These are phyloP conservation scores for Leptopilina clavipes DNA, from an alignment of 1,140 invertebrate species.

Conservation along the genomic window DNA sequence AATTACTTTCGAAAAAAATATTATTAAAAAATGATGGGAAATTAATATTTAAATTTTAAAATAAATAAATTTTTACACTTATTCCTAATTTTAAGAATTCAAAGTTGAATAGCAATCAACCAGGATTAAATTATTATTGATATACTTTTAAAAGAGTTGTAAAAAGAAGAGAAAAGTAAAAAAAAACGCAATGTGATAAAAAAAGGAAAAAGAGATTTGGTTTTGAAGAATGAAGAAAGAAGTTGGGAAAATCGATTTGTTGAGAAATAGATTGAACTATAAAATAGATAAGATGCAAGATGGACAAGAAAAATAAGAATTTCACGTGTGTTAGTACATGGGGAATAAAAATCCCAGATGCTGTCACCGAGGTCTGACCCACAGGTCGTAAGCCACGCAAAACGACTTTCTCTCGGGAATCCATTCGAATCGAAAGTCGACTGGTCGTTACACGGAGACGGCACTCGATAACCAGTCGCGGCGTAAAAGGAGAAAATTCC, in stretches of 20 bases:
- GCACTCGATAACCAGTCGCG: conserved; percentile 32
- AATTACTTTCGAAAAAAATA: no score
- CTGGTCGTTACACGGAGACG: conserved; percentile 23
- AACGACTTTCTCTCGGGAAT: conserved; percentile 31
- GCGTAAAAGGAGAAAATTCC: conserved; percentile 29
- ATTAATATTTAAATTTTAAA: no score
- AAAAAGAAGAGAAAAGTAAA: no score
- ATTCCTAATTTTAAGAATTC: no score
- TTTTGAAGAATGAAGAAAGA: background rate
- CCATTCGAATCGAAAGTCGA: conserved; percentile 12
- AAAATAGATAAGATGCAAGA: background rate
- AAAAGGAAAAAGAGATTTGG: no score
- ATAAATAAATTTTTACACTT: no score
- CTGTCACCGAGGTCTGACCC: conserved; percentile 11
- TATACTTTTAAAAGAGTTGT: no score
- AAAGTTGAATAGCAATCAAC: no score
- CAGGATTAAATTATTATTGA: no score
- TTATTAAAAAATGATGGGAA: no score
- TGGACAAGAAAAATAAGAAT: conserved; percentile 11
- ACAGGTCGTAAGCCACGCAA: conserved; percentile 23
- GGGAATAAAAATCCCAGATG: conserved; percentile 27
- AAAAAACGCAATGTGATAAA: background rate
- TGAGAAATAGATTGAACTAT: background rate
- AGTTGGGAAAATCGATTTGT: background rate
- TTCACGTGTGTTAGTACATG: background rate